These are phyloP conservation scores for Cephalopterus ornatus DNA, from an alignment of 2,113 vertebrate genomes.

Conservation along the genomic window DNA sequence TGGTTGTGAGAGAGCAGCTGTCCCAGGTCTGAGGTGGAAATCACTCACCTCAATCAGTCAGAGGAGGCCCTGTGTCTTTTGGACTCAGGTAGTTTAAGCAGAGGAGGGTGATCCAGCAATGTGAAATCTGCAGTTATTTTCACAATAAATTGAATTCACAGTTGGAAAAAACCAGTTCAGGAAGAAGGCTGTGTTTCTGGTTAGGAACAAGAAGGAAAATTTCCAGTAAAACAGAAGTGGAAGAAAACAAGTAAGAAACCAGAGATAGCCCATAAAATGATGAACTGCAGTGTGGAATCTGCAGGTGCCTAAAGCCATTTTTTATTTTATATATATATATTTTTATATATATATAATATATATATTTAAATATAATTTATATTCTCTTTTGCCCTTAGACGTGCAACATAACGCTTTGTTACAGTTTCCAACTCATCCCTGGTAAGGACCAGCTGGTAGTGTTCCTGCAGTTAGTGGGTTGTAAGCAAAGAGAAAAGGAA, in stretches of 20 bases:
- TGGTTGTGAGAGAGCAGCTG: background rate
- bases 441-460: background rate
- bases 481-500: background rate
- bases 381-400: background rate
- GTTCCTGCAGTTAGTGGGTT: background rate
- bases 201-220: background rate
- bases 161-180: background rate
- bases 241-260: background rate
- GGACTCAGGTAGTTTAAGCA: background rate
- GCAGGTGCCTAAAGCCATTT: background rate
- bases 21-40: background rate
- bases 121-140: background rate
- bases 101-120: background rate
- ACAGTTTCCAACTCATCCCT: background rate
- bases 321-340: too few species aligned
- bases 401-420: background rate
- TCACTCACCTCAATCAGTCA: background rate
- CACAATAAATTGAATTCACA: background rate
- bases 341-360: too few species aligned
- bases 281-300: background rate
- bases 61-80: background rate
- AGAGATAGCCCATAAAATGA: background rate
- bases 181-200: background rate
- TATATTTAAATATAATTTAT: rapidly evolving
- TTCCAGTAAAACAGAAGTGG: background rate